These are phyloP conservation scores for Odocoileus hemionus DNA, from an alignment of 2,113 vertebrate species.

Conservation along the genomic window DNA sequence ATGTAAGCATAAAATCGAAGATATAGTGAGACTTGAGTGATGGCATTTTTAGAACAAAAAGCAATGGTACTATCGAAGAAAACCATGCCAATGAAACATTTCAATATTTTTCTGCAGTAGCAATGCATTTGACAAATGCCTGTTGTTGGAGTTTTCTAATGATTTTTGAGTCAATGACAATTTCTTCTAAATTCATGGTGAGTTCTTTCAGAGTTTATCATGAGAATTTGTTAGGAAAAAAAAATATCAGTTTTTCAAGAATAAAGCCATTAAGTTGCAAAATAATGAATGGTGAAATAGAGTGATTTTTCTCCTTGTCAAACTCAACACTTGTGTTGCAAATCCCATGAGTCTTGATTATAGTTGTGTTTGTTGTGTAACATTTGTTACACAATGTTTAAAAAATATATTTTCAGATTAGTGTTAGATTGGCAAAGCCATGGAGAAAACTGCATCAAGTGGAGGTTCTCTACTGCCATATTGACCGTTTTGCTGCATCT, in stretches of 20 bases:
- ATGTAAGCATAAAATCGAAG: not conserved
- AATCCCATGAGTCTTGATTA: not conserved
- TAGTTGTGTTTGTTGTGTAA: not conserved
- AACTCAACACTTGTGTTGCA: not conserved
- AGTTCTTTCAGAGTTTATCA: not conserved
- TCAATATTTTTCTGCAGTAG: not conserved
- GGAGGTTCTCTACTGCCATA: fast-evolving
- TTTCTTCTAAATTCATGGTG: not conserved
- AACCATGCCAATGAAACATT: not conserved
- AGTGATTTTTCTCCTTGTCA: not conserved
- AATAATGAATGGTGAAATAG: not conserved
- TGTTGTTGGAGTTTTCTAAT: not conserved
- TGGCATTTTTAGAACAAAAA: not conserved
- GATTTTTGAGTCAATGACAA: not conserved
- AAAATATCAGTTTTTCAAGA: not conserved
- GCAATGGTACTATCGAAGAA: not conserved
- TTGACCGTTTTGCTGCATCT: not conserved
- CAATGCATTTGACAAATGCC: not conserved
- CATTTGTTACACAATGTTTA: not conserved
- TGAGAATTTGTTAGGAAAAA: not conserved
- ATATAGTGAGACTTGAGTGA: not conserved
- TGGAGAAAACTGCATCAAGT: not conserved
- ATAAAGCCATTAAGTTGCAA: not conserved
- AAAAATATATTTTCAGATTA: not conserved
- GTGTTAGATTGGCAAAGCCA: not conserved